These are phyloP conservation scores for Grus americana DNA, from an alignment of 2,113 vertebrate species.

Conservation along the genomic window DNA sequence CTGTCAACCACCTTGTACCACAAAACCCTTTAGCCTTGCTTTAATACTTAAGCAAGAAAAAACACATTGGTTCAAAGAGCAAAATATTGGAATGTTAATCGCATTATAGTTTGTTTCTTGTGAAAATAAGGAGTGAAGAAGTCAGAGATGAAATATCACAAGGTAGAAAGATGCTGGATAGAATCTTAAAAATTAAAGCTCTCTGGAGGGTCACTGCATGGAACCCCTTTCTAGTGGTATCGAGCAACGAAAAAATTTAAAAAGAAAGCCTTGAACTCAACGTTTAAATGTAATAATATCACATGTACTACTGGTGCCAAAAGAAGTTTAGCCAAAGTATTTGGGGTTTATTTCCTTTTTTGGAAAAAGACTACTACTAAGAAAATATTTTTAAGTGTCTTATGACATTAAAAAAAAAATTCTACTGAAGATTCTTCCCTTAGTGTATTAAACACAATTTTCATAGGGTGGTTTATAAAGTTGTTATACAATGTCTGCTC, in stretches of 20 bases:
- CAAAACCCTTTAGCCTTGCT: not conserved
- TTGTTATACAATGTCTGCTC: not conserved
- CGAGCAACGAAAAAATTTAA: not conserved
- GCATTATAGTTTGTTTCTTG: not conserved
- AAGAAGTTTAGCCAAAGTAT: conserved; percentile 31
- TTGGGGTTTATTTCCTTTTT: conserved; percentile 24
- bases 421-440: not conserved
- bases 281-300: conserved; percentile 16
- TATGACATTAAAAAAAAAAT: not conserved
- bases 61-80: not conserved
- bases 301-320: not conserved
- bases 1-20: not conserved
- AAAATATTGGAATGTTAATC: not conserved
- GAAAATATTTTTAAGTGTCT: not conserved
- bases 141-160: not conserved
- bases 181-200: conserved; percentile 3
- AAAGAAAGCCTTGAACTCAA: conserved; percentile 18
- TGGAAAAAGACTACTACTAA: not conserved
- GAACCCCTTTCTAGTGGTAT: not conserved
- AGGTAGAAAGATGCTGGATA: not conserved
- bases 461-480: conserved; percentile 17
- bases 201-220: not conserved
- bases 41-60: not conserved
- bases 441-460: not conserved
- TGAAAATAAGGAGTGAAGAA: not conserved